phyloP scores from a whole-genome alignment of 2,113 vertebrate species.

The Mirza zaza region DNA sequence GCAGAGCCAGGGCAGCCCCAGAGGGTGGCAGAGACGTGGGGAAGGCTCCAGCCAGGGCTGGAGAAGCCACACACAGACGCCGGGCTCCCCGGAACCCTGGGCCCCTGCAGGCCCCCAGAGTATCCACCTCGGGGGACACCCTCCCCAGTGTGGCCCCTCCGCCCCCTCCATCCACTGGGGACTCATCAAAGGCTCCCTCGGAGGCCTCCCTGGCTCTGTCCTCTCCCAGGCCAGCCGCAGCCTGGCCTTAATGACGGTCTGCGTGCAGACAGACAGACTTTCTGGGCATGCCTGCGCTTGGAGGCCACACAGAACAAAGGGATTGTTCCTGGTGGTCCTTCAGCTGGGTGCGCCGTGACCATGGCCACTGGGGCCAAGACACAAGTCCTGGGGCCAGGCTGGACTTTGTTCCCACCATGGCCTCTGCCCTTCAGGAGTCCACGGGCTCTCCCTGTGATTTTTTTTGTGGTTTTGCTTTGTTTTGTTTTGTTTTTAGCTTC shows the following conservation, averaged over 20 bases:
- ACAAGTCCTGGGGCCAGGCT: background rate
- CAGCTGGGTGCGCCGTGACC: rapidly evolving
- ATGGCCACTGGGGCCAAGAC: background rate
- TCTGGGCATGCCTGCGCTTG: background rate
- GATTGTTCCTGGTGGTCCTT: background rate
- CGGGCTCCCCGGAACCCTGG: background rate
- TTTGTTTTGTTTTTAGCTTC: no score
- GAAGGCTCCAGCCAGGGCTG: background rate
- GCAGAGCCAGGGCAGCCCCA: background rate
- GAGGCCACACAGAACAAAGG: background rate
- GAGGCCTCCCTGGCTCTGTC: background rate
- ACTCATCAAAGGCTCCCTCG: background rate
- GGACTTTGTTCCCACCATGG: background rate
- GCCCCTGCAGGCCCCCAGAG: rapidly evolving
- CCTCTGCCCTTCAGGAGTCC: background rate
- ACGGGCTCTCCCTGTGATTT: background rate
- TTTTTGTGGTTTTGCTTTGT: no score
- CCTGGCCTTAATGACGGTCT: background rate
- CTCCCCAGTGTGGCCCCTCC: background rate
- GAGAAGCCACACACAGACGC: background rate
- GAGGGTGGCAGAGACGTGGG: background rate
- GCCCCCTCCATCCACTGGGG: background rate
- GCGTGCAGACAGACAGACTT: background rate
- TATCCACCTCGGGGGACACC: no score
- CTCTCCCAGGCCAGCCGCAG: background rate